Evolutionary conservation across 2,113 vertebrate species (phyloP).

Genomic region (Glaucidium brasilianum): DNA sequence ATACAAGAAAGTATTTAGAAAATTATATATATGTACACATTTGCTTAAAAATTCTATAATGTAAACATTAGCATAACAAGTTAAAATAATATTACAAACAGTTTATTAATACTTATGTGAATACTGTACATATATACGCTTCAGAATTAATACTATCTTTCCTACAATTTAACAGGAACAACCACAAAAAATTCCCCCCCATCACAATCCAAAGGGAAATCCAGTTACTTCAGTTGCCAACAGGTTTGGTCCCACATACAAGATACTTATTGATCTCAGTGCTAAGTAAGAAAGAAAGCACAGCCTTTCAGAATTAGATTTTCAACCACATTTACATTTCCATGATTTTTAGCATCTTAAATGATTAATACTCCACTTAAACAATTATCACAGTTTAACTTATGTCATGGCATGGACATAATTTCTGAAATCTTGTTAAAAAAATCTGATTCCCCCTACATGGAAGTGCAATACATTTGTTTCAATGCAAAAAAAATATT

Average conservation of each 20-base stretch:
- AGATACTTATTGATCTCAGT: background rate
- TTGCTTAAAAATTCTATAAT: conserved; percentile 70
- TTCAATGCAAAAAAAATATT: background rate
- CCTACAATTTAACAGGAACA: background rate
- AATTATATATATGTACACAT: conserved; percentile 74
- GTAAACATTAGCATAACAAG: conserved; percentile 69
- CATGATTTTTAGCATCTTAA: background rate
- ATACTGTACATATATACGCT: background rate
- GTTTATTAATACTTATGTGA: background rate
- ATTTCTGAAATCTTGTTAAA: background rate
- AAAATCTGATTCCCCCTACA: background rate
- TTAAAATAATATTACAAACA: conserved; percentile 24
- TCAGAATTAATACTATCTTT: background rate
- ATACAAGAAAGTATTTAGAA: conserved; percentile 71
- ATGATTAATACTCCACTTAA: background rate
- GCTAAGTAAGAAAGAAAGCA: background rate
- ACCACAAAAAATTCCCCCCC: background rate
- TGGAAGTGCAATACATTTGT: background rate
- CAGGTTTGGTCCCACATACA: background rate
- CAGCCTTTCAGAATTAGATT: background rate
- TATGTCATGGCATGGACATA: background rate
- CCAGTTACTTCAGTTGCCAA: background rate
- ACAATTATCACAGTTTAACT: background rate
- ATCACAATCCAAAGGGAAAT: background rate
- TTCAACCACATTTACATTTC: background rate